A percentile compares a stretch with the other conserved stretches of the same genome.
These are phyloP conservation scores for Trachelus iudaicus DNA, from an alignment of 2,888 invertebrate species.

Conservation along the genomic window DNA sequence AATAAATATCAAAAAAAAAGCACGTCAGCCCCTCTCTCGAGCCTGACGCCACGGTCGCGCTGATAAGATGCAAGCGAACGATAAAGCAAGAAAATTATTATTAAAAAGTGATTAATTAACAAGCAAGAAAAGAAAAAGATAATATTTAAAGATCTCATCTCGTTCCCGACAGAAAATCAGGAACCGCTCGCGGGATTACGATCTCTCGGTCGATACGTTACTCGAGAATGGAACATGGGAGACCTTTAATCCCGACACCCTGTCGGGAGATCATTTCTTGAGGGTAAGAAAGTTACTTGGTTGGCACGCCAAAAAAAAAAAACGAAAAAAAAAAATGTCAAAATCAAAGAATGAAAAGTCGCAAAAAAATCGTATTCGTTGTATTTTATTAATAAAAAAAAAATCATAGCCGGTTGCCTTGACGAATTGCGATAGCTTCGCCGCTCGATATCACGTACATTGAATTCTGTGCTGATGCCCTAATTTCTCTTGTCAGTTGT, in stretches of 20 bases:
- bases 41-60: neutral
- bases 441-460: neutral
- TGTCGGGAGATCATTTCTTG: conserved; percentile 70
- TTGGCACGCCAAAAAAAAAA: conserved; percentile 24
- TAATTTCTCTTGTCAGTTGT: neutral
- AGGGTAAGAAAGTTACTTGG: conserved; percentile 67
- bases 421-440: neutral
- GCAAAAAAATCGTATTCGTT: neutral
- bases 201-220: conserved; percentile 70
- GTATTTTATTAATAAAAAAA: neutral
- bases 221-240: conserved; percentile 74
- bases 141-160: conserved; percentile 48
- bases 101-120: neutral
- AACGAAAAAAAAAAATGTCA: neutral
- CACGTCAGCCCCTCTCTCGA: neutral
- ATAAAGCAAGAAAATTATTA: neutral
- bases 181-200: conserved; percentile 69
- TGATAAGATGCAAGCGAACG: neutral
- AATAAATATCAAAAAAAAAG: conserved; percentile 2
- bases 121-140: conserved; percentile 29
- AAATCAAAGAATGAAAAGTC: neutral
- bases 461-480: neutral
- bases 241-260: conserved; percentile 69
- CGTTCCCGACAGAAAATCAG: conserved; percentile 65
- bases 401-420: neutral